Evolutionary conservation across 1,140 invertebrate genomes (phyloP).

Genomic region (Zaprionus davidi): DNA sequence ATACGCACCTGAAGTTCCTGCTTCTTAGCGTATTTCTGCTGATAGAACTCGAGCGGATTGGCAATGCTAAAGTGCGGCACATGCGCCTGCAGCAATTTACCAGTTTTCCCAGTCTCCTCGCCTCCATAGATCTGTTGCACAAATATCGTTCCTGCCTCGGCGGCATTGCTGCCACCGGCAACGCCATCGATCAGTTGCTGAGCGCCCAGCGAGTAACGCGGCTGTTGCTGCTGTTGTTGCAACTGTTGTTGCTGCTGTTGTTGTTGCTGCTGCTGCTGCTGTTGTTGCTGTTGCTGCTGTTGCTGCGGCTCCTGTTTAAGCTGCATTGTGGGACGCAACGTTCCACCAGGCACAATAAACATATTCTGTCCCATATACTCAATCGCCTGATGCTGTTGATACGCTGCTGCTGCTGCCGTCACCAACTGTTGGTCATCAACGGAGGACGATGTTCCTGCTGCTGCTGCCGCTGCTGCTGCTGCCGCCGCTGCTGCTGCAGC

Average conservation of each 20-base stretch:
- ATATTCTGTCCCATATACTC: constrained; percentile 82
- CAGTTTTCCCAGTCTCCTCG: constrained; percentile 61
- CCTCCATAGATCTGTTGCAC: constrained; percentile 75
- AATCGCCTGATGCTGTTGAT: constrained; percentile 69
- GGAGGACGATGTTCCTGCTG: constrained; percentile 35
- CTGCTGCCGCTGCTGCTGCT: constrained; percentile 19
- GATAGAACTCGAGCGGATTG: constrained; percentile 77
- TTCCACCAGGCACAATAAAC: constrained; percentile 72
- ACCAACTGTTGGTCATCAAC: constrained; percentile 52
- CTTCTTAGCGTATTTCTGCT: constrained; percentile 82
- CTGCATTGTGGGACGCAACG: constrained; percentile 62
- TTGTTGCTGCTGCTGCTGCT: constrained; percentile 28
- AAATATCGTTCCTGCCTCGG: constrained; percentile 74
- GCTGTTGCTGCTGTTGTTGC: constrained; percentile 53
- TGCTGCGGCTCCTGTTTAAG: constrained; percentile 75
- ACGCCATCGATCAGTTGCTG: constrained; percentile 67
- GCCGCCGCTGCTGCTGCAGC: constrained; percentile 40
- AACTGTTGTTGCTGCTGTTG: constrained; percentile 24
- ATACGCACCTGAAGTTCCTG: constrained; percentile 84
- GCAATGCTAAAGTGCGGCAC: constrained; percentile 79
- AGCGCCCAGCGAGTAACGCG: constrained; percentile 40
- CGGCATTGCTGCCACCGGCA: constrained; percentile 52
- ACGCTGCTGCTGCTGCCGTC: constrained; percentile 53
- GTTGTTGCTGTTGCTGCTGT: constrained; percentile 52
- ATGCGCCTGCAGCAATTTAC: constrained; percentile 76